Evolutionary conservation across 2,797 vertebrate species (phyloP).

Genomic region (Microctenopoma steveboyesi): DNA sequence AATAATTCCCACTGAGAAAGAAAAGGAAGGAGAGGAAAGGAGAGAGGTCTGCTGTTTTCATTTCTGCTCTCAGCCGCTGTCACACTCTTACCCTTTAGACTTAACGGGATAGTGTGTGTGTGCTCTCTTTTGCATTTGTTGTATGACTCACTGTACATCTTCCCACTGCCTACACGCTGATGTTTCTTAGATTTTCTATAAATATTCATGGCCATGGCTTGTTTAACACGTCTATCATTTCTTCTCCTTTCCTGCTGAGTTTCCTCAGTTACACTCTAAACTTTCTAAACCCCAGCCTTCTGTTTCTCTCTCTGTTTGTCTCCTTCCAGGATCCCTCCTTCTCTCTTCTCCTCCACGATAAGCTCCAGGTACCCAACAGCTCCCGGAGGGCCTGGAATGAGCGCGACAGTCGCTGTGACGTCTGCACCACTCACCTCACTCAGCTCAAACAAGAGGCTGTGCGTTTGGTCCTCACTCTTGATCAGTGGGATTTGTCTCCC

Average conservation of each 20-base stretch:
- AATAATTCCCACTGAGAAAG: background rate
- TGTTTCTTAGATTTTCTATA: conserved; percentile 48
- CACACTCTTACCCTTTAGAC: conserved; percentile 36
- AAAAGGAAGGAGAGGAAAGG: background rate
- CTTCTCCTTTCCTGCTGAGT: background rate
- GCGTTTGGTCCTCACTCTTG: conserved; percentile 93
- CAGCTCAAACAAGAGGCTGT: conserved; percentile 97
- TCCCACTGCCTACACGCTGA: conserved; percentile 13
- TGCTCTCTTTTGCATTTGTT: background rate
- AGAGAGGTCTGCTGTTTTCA: conserved; percentile 28
- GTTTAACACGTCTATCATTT: conserved; percentile 29
- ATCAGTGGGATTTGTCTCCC: conserved; percentile 89
- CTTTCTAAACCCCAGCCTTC: conserved; percentile 14
- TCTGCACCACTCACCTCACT: conserved; percentile 94
- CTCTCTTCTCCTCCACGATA: conserved; percentile 93
- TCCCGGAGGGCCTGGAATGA: conserved; percentile 95
- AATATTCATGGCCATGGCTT: conserved; percentile 53
- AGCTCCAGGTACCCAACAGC: conserved; percentile 94
- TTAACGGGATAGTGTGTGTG: conserved; percentile 4
- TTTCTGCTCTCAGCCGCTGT: conserved; percentile 29
- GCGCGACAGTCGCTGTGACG: conserved; percentile 93
- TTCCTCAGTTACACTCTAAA: background rate
- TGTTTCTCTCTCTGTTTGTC: conserved; percentile 54
- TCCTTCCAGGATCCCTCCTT: conserved; percentile 90
- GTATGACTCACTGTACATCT: conserved; percentile 19